These are phyloP conservation scores for Trypoxylus dichotomus DNA, from an alignment of 1,140 invertebrate genomes.

Conservation along the genomic window DNA sequence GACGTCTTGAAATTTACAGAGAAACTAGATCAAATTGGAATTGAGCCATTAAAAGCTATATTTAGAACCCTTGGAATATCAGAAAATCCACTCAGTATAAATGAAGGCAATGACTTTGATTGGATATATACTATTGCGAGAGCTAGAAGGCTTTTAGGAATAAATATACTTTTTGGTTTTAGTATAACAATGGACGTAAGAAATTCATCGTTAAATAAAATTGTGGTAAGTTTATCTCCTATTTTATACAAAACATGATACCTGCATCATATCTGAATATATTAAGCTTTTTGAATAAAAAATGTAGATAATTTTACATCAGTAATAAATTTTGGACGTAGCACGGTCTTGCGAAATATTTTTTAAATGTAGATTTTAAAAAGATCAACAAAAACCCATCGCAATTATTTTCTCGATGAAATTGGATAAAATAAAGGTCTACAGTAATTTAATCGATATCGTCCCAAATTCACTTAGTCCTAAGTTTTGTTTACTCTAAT, in stretches of 20 bases:
- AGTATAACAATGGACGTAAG: conserved; percentile 67
- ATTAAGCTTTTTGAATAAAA: no score
- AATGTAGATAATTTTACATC: no score
- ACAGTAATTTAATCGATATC: background rate
- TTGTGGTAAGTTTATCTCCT: conserved; percentile 58
- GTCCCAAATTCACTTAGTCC: background rate
- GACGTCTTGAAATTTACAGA: background rate
- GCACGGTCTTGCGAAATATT: background rate
- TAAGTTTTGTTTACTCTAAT: conserved; percentile 4
- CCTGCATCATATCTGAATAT: no score
- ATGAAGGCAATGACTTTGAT: conserved; percentile 51
- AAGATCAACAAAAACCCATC: no score
- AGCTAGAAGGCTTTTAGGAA: conserved; percentile 59
- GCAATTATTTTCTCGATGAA: background rate
- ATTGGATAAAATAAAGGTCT: background rate
- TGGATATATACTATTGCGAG: conserved; percentile 57
- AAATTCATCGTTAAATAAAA: conserved; percentile 64
- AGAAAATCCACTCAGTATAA: conserved; percentile 52
- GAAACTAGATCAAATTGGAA: background rate
- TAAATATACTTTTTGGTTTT: conserved; percentile 64
- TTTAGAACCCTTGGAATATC: conserved; percentile 57
- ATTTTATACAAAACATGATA: background rate
- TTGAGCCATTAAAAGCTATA: conserved; percentile 57
- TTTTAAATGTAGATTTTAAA: background rate
- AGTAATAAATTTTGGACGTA: background rate